phyloP scores from a whole-genome alignment of 2,888 invertebrate genomes.

The Stenotaenia linearis region DNA sequence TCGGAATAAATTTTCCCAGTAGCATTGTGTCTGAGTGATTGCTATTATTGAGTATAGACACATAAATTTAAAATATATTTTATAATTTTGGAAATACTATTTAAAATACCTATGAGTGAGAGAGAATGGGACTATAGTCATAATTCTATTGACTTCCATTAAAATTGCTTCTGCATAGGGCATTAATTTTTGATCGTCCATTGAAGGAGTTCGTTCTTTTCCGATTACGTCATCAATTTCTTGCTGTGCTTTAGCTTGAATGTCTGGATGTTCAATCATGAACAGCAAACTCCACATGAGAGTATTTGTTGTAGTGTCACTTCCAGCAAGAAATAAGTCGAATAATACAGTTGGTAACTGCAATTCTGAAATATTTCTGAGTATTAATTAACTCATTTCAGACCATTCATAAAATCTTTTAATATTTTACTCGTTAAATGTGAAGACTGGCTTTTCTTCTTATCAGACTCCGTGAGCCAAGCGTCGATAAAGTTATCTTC shows the following conservation, averaged over 20 bases:
- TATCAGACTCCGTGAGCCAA: background rate
- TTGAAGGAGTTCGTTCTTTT: background rate
- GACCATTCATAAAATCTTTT: too few species aligned
- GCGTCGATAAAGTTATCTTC: background rate
- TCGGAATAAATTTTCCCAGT: background rate
- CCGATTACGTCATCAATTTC: slow-evolving; percentile 5
- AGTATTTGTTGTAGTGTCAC: background rate
- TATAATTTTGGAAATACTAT: background rate
- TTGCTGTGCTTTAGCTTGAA: background rate
- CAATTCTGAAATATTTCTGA: too few species aligned
- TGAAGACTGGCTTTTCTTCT: too few species aligned
- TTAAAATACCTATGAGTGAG: background rate
- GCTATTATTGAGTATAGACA: too few species aligned
- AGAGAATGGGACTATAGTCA: background rate
- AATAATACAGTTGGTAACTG: background rate
- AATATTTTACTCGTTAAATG: too few species aligned
- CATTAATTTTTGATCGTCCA: slow-evolving; percentile 1
- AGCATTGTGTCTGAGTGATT: background rate
- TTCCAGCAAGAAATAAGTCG: background rate
- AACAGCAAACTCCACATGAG: too few species aligned
- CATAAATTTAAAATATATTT: background rate
- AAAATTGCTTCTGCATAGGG: background rate
- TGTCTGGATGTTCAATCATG: background rate
- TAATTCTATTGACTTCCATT: background rate
- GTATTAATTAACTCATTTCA: too few species aligned